Base-by-base conservation (phyloP, 1,140 invertebrate genomes). In the Diorhabda elongata region DNA sequence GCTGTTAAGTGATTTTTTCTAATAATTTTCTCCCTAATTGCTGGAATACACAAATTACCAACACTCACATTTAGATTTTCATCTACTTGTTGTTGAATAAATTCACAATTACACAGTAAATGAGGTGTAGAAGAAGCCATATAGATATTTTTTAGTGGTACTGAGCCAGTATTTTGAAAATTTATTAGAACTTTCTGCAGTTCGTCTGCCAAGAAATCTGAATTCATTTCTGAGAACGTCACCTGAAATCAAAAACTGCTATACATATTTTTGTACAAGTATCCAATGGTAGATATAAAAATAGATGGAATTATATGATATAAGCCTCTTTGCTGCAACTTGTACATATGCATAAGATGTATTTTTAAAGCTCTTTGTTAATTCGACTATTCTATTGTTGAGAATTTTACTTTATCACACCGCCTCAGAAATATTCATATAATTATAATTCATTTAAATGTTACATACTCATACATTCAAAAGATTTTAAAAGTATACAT, bases 191-290 rank as follows among this genome's bases (percentile, higher is more conserved):
- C 79, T 44, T 81, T 84, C 74, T 89, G 86, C 47, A 94, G 83
- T 81, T 94, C 91, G 4, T 91, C 90, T 75, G 89, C 89, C 58
- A 93, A 80, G 76, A 92, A 85, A 64, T 89, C 86, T 2, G 83
- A 79, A 62, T 85, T 86, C n/a, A 91, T 84, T 77, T 91, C 87
- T 41, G 85, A 85, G 76, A 93, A 92, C 3, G 84, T 85, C 9
- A 89, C 84, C 87, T 90, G 77, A n/a, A 82, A 81, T 73, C 66
- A 59, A 63, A 47, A 11, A 26, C 26, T 26, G 26, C 26, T 26
- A 1, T 26, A 26, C 26, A 26, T 26, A 26, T 26, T 26, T 26
- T 26, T 26, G 26, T 26, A 26, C 26, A 26, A 26, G 26, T 26
- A 26, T 26, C 1, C 26, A 26, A 26, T 26, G 26, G 26, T 26